These are phyloP conservation scores for Menura novaehollandiae DNA, from an alignment of 2,113 vertebrate species.

Conservation along the genomic window DNA sequence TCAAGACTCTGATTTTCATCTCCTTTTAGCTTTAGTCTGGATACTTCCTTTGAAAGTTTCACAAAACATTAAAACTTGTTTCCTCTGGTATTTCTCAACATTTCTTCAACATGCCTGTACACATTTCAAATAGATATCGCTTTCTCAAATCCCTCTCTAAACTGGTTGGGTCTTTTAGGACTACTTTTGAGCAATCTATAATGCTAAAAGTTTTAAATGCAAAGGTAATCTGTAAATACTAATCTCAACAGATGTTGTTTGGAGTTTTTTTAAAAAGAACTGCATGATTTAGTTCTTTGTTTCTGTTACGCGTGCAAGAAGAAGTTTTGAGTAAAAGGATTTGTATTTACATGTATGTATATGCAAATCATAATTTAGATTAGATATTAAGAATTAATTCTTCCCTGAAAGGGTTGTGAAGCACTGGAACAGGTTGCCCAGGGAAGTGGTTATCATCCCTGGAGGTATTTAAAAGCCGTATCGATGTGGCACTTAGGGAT, in stretches of 20 bases:
- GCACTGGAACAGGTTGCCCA: not conserved
- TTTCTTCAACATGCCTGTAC: not conserved
- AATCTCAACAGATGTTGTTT: not conserved
- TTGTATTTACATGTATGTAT: not conserved
- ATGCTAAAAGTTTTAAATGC: not conserved
- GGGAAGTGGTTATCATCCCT: not conserved
- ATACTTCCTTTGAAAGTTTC: not conserved
- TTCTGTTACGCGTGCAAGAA: not conserved
- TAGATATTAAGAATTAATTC: not conserved
- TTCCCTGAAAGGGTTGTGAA: not conserved
- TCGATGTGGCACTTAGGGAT: accelerated
- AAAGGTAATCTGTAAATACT: not conserved
- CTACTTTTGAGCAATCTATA: not conserved
- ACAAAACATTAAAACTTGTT: not conserved
- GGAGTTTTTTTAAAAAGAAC: not conserved
- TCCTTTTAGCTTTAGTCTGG: not conserved
- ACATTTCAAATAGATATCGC: not conserved
- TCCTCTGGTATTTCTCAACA: not conserved
- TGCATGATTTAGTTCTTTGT: not conserved
- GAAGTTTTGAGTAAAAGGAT: not conserved
- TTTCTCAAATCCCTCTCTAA: not conserved
- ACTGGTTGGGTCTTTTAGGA: not conserved
- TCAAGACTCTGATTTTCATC: not conserved
- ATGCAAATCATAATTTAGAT: not conserved
- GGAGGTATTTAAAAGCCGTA: not conserved